Base-by-base conservation (phyloP, 2,797 vertebrate species). In the Tragelaphus eurycerus region DNA sequence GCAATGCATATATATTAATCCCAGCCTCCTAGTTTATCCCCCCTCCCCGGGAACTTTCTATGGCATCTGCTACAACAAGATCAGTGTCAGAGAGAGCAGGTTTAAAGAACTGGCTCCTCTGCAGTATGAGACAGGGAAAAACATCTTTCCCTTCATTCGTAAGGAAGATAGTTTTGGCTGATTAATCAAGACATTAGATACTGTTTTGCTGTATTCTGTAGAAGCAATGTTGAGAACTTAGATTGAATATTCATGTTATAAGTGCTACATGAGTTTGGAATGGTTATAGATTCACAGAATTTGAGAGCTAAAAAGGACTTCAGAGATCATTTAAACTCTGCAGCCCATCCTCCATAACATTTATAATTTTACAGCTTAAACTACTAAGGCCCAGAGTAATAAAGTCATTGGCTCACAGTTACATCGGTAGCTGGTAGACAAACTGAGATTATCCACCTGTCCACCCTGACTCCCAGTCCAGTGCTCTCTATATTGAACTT, bases 181-280 rank as follows among this genome's bases (percentile, higher is more conserved):
- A 97, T 98, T 98, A 97, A 97, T 98, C 95, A 96, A 97, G 84
- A 87, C 96, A 97, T 97, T 98, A 97, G 96, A 94, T 97, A 89
- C 86, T 95, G 78, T 96, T 98, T 92, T 96, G 89, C 95, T 95
- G 76, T 50, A 67, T 96, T 97, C 64, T 55, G 60, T 76, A 92
- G 86, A 95, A 97, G 95, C 87, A 96, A 96, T 97, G 92, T 93
- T 96, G 98, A 98, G 67, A 96, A 89, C 90, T 97, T 79, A 94
- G 81, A 60, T 97, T 97, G 96, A 97, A 96, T 97, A 98, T 98
- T 98, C 96, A 97, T 95, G 78, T 97, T 94, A 74, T 87, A 96
- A 95, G 83, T 96, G 87, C 93, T 87, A 38, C 67, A 95, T 93
- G 94, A 93, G 54, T 96, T 97, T 89, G 60, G 62, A 97, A 97